These are phyloP conservation scores for Macrotrachela quadricornifera DNA, from an alignment of 1,140 invertebrate species.

Conservation along the genomic window DNA sequence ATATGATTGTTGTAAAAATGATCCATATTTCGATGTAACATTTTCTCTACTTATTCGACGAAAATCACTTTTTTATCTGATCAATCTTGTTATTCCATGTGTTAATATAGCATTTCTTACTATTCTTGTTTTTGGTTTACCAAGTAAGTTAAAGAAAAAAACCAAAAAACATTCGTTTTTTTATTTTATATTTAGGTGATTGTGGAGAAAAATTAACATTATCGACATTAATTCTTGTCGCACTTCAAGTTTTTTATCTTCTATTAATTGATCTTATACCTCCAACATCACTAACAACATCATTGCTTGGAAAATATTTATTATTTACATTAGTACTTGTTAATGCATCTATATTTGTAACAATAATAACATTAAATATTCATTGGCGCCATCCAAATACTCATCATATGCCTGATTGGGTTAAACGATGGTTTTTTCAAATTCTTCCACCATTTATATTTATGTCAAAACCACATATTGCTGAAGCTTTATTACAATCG, in stretches of 20 bases:
- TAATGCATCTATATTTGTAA: conserved; percentile 88
- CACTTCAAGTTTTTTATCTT: conserved; percentile 96
- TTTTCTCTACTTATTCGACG: conserved; percentile 27
- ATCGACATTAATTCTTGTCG: conserved; percentile 95
- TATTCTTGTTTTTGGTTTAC: conserved; percentile 88
- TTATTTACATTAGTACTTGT: conserved; percentile 98
- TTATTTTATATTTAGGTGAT: conserved; percentile 36
- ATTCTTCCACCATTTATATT: conserved; percentile 42
- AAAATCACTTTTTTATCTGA: conserved; percentile 30
- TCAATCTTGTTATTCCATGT: conserved; percentile 31
- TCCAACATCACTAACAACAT: conserved; percentile 86
- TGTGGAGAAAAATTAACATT: conserved; percentile 93
- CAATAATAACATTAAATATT: conserved; percentile 88
- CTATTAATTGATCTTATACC: conserved; percentile 94
- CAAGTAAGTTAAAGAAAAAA: conserved; percentile 31
- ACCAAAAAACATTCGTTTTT: conserved; percentile 10
- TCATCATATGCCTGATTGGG: conserved; percentile 85
- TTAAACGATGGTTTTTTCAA: conserved; percentile 68
- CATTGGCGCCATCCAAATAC: conserved; percentile 88
- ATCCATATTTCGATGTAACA: conserved; percentile 28
- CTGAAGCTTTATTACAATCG: no score
- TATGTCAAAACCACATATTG: no score
- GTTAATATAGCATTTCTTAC: conserved; percentile 65
- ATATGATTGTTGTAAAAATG: conserved; percentile 15
- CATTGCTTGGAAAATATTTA: conserved; percentile 88